Evolutionary conservation across 2,888 invertebrate genomes (phyloP), one percentile per base, ranked within the genome.

Genomic region (Lapara coniferarum): DNA sequence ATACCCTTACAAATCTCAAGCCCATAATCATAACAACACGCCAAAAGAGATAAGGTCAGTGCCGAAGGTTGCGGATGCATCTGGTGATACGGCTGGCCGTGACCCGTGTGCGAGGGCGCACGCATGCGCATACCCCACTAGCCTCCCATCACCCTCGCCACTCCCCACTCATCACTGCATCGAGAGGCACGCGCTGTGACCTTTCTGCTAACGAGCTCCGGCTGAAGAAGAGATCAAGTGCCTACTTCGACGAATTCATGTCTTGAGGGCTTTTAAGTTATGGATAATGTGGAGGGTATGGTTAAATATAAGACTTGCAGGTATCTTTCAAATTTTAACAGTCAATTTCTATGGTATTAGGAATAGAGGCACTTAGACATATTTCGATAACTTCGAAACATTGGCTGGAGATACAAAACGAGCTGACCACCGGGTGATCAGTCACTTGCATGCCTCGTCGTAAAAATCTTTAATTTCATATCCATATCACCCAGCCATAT

Each of bases 21-120:
- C 10, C 5, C 12, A 56, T 12, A 19, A 8, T 56, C 56, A 13
- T 10, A 56, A 63, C 10, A 52, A 44, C 53, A 53, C 10, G 68
- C 57, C 67, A 66, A 59, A 52, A 58, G 69, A 56, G 71, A 71
- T 70, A 74, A 73, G 79, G 79, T 79, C 79, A 80, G 73, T 80
- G 75, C 74, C 77, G 49, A 63, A 75, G 72, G 63, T 68, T 67
- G 51, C 73, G 72, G 71, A 73, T 74, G 74, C 72, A 74, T 72
- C 73, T 68, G 69, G 66, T 56, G 70, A 69, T 68, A 63, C 63
- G 58, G 69, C 67, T 71, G 74, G 67, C 66, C 71, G 72, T 55
- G 10, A 49, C 69, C 71, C 14, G 49, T n/a, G 49, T 46, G 67
- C 68, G 53, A 57, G 51, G 66, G 58, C 69, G 69, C 69, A 66